phyloP scores from a whole-genome alignment of 2,888 invertebrate species.

The Cataglyphis altisquamis region DNA sequence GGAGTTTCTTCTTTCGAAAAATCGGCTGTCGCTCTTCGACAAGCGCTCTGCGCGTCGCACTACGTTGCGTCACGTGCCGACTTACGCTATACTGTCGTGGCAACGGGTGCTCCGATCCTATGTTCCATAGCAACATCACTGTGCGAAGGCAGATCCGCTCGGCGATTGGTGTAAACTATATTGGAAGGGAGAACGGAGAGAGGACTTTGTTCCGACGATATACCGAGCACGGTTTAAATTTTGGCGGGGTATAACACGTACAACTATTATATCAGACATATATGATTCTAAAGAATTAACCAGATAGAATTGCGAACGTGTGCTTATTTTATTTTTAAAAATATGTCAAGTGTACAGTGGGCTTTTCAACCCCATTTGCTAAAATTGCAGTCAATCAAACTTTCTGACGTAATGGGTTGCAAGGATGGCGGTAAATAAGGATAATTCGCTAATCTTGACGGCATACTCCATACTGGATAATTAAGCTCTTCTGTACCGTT shows the following conservation, averaged over 20 bases:
- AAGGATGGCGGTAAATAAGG: slow-evolving; percentile 89
- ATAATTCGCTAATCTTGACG: slow-evolving; percentile 86
- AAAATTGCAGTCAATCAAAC: slow-evolving; percentile 87
- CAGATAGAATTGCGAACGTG: background rate
- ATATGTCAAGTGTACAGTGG: background rate
- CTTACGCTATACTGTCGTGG: slow-evolving; percentile 73
- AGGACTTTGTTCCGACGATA: slow-evolving; percentile 75
- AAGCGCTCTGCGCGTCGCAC: slow-evolving; percentile 50
- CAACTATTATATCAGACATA: background rate
- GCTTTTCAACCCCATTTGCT: slow-evolving; percentile 88
- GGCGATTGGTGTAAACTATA: slow-evolving; percentile 68
- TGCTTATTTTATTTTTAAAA: background rate
- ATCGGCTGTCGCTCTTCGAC: slow-evolving; percentile 36
- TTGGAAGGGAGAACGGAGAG: slow-evolving; percentile 68
- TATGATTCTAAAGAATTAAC: background rate
- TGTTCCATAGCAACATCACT: slow-evolving; percentile 63
- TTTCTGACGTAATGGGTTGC: slow-evolving; percentile 87
- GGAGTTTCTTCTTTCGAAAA: background rate
- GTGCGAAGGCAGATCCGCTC: slow-evolving; percentile 70
- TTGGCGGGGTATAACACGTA: slow-evolving; percentile 14
- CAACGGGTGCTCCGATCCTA: slow-evolving; percentile 79
- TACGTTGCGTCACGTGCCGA: slow-evolving; percentile 65
- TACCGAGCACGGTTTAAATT: slow-evolving; percentile 56
- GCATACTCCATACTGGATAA: slow-evolving; percentile 88
- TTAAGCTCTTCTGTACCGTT: slow-evolving; percentile 86